phyloP scores from a whole-genome alignment of 2,888 invertebrate genomes.

The Cephus spinipes region DNA sequence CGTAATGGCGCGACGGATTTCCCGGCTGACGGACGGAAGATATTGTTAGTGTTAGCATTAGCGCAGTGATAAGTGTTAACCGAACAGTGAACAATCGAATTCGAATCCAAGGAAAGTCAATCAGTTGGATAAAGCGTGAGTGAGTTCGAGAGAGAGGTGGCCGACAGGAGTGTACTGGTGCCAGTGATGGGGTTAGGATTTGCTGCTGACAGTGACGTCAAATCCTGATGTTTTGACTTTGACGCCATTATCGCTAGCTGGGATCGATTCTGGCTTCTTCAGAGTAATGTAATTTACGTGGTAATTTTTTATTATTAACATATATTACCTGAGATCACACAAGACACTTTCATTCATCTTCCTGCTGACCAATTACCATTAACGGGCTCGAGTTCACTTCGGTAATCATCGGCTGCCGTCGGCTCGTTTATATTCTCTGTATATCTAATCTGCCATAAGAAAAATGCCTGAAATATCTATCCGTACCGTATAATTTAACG shows the following conservation, averaged over 20 bases:
- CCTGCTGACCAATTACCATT: background rate
- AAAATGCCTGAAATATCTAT: background rate
- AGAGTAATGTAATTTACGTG: background rate
- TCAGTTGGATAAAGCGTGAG: background rate
- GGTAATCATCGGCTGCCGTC: background rate
- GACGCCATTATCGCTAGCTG: background rate
- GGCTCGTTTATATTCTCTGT: background rate
- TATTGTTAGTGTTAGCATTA: background rate
- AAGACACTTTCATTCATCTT: background rate
- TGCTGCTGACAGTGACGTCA: slow-evolving; percentile 15
- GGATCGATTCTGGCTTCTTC: background rate
- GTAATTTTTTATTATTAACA: too few relatives aligned
- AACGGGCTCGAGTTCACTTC: background rate
- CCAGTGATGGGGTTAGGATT: slow-evolving; percentile 25
- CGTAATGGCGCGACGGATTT: background rate
- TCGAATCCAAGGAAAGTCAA: background rate
- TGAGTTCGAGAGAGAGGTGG: background rate
- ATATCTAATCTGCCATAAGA: background rate
- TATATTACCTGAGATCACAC: too few relatives aligned
- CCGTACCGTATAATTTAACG: background rate
- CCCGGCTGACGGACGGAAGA: background rate
- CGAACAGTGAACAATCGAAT: background rate
- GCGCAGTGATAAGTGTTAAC: background rate
- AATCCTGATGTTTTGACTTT: background rate
- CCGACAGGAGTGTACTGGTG: slow-evolving; percentile 11